Evolutionary conservation across 1,140 invertebrate genomes (phyloP), one percentile per base, ranked within the genome.

Genomic region (Plodia interpunctella): DNA sequence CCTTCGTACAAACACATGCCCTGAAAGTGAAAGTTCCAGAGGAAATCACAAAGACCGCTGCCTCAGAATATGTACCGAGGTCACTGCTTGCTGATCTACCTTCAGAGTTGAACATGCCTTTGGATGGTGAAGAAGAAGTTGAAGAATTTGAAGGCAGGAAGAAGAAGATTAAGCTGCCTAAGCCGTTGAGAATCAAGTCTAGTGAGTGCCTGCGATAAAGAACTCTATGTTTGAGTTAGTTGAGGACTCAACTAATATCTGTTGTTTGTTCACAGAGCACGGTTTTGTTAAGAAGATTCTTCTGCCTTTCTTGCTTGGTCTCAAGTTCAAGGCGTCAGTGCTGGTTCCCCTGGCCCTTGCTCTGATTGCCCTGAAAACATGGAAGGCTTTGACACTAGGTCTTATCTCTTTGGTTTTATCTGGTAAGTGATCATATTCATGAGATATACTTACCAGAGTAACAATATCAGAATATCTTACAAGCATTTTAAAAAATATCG

Each of bases 281-380:
- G 94, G 94, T 74, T 93, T 96, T 83, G 94, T 96, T 19, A 95
- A 95, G 84, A 96, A 95, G 85, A 93, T 96, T 20, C 91, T 96
- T 74, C 92, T 96, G 59, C 95, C 95, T 17, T 96, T 96, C 91
- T 90, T 96, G 21, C 87, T 96, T 60, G 95, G 95, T 66, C 88
- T 96, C 58, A 96, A 96, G 83, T 95, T 96, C 90, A 96, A 96
- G 86, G 93, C 95, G 30, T 95, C 95, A 0, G 94, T 95, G 13
- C 80, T 96, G 68, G 94, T 96, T 10, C 95, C 95, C 0, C 78
- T 96, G 25, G 95, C 94, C 5, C 89, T 96, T 18, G 94, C 94
- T 54, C 88, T 96, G 51, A 96, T 96, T 74, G 95, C 95, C 0
- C 84, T 96, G 17, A 96, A 96, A 80, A 96, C 95, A 19, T 96